phyloP scores from a whole-genome alignment of 2,113 vertebrate species.

The Aix galericulata region DNA sequence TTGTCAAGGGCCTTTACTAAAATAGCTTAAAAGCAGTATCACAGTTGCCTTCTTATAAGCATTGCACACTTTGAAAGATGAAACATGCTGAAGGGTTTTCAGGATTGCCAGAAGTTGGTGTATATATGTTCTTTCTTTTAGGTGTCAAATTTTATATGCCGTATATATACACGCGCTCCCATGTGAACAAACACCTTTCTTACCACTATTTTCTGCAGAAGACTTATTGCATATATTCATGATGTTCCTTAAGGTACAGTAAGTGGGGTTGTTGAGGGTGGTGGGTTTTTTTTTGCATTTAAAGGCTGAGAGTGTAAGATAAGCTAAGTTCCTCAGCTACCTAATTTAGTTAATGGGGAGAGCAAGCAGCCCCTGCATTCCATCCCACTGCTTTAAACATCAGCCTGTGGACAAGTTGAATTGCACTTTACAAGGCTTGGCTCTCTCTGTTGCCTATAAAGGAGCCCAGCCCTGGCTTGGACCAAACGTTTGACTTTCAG shows the following conservation, averaged over 20 bases:
- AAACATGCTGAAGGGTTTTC: constrained; percentile 52
- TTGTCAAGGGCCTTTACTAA: constrained; percentile 53
- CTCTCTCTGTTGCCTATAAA: not conserved
- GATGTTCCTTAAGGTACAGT: not conserved
- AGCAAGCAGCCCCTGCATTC: not conserved
- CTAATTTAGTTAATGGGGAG: not conserved
- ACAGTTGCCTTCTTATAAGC: constrained; percentile 41
- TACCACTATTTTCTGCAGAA: not conserved
- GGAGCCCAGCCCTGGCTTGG: not conserved
- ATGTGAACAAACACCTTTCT: constrained; percentile 44
- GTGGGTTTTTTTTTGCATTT: not conserved
- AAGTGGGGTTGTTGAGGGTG: not conserved
- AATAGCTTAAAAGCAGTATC: constrained; percentile 49
- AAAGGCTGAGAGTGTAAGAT: not conserved
- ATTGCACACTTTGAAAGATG: constrained; percentile 41
- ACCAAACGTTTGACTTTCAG: not conserved
- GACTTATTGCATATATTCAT: not conserved
- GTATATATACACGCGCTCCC: not conserved
- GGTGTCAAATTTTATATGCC: constrained; percentile 37
- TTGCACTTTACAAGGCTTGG: not conserved
- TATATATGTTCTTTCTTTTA: constrained; percentile 24
- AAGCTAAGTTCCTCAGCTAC: not conserved
- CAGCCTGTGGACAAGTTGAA: not conserved
- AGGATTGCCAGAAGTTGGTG: constrained; percentile 43
- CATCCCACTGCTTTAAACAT: not conserved